Percentiles rank a stretch among this genome's conserved stretches.
Conservation (phyloP, 1,140 invertebrate species). For the Heterodera carotae region DNA sequence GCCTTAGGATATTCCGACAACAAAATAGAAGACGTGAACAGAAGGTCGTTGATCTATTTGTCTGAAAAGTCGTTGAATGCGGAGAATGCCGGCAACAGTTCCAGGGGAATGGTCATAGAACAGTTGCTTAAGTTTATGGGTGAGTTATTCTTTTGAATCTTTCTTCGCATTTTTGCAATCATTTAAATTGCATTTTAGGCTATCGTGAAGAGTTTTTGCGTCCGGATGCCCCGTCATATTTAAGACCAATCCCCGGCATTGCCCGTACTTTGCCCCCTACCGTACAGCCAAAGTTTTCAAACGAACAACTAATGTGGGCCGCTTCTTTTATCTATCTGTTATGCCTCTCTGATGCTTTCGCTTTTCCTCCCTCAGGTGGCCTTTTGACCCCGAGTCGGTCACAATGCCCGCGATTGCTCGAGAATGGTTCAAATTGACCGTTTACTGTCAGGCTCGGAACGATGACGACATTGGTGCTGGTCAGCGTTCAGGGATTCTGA, state of each 20-base stretch:
- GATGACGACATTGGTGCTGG: conserved; percentile 60
- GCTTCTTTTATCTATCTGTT: too few relatives aligned
- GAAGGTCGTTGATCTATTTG: conserved; percentile 57
- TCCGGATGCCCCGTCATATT: conserved; percentile 59
- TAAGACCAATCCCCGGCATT: conserved; percentile 36
- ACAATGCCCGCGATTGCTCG: conserved; percentile 54
- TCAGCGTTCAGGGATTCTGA: conserved; percentile 57
- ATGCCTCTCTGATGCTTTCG: neutral
- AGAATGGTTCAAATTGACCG: conserved; percentile 48
- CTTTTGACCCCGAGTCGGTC: conserved; percentile 60
- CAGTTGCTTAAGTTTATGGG: conserved; percentile 37
- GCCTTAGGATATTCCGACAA: conserved; percentile 59
- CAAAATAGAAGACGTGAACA: conserved; percentile 55
- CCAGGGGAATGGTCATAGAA: conserved; percentile 59
- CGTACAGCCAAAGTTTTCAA: conserved; percentile 42
- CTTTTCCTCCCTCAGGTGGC: conserved; percentile 37
- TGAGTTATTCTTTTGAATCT: neutral
- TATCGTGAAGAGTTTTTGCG: conserved; percentile 50
- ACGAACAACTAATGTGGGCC: conserved; percentile 45
- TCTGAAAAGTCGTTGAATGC: conserved; percentile 52
- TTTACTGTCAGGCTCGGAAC: conserved; percentile 58
- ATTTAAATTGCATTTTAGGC: conserved; percentile 39
- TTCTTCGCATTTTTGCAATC: neutral
- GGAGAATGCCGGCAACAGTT: conserved; percentile 48
- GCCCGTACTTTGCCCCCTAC: neutral